Evolutionary conservation across 2,888 invertebrate genomes (phyloP), one percentile per base, ranked within the genome.

Genomic region (Cephalotes varians): DNA sequence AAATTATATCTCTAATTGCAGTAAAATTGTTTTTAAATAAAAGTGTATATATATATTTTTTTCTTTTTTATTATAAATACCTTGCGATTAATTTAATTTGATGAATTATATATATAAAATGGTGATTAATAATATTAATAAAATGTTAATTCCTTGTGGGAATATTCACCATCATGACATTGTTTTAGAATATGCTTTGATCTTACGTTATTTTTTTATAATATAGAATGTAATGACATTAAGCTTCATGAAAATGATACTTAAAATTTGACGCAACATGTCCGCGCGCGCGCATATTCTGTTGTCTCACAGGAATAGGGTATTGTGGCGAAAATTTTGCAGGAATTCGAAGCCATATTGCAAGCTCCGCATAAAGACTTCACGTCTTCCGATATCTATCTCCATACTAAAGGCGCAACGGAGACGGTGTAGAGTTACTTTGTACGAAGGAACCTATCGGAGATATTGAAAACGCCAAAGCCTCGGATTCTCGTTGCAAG

Each of bases 381-480:
- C 37, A n/a, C 74, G 51, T 76, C 65, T 76, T 58, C 44, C 81
- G 80, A 83, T 72, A 65, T 58, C 83, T 49, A 81, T 84, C 82
- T 69, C 49, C 74, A 74, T 74, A 62, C 62, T 62, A 76, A 84
- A 81, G 79, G 74, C 72, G 62, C 60, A 56, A 54, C 44, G 62
- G 12, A 49, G 72, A 51, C 67, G 81, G 83, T 83, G 65, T 83
- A 69, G 83, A 83, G 81, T 83, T 83, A 83, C 83, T 73, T 81
- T 81, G 81, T 67, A 83, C 81, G 76, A 58, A 37, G 49, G 81
- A 60, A 73, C 81, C 72, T 56, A 67, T 67, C 81, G 56, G n/a
- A 83, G 83, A 83, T 83, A 83, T 83, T 83, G 83, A 72, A 84
- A 84, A 82, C 83, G 81, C 67, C 80, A 40, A 82, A 79, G 64